These are phyloP conservation scores for Eilema sororculum DNA, from an alignment of 2,888 invertebrate genomes.

Conservation along the genomic window DNA sequence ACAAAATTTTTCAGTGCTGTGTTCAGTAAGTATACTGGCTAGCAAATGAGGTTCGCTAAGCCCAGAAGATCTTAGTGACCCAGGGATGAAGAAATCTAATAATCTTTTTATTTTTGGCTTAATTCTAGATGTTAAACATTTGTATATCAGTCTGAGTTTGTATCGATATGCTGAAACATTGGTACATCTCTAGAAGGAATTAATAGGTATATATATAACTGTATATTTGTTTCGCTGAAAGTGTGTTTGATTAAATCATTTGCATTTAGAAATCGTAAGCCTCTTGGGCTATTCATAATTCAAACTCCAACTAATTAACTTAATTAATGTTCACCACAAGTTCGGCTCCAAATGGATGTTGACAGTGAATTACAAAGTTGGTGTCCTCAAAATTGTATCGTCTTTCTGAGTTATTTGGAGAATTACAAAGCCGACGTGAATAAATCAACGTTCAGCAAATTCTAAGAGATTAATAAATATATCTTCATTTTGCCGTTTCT, in stretches of 20 bases:
- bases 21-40: no score
- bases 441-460: not conserved
- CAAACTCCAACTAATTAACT: conserved; percentile 22
- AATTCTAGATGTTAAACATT: no score
- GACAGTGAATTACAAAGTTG: conserved; percentile 5
- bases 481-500: not conserved
- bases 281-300: conserved; percentile 26
- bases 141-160: not conserved
- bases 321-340: conserved; percentile 13
- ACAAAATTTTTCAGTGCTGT: no score
- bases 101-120: no score
- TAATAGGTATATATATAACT: not conserved
- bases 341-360: conserved; percentile 19
- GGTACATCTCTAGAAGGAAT: not conserved
- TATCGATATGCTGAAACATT: not conserved
- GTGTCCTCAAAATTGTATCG: not conserved
- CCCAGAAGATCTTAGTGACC: no score
- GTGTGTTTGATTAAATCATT: conserved; percentile 19
- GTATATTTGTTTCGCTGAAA: not conserved
- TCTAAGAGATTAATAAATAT: not conserved
- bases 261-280: conserved; percentile 20
- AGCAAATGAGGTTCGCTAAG: no score
- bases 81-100: no score
- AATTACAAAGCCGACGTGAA: conserved; percentile 1
- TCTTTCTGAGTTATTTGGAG: not conserved